Evolutionary conservation across 2,113 vertebrate genomes (phyloP).

Genomic region (Callionymus lyra): DNA sequence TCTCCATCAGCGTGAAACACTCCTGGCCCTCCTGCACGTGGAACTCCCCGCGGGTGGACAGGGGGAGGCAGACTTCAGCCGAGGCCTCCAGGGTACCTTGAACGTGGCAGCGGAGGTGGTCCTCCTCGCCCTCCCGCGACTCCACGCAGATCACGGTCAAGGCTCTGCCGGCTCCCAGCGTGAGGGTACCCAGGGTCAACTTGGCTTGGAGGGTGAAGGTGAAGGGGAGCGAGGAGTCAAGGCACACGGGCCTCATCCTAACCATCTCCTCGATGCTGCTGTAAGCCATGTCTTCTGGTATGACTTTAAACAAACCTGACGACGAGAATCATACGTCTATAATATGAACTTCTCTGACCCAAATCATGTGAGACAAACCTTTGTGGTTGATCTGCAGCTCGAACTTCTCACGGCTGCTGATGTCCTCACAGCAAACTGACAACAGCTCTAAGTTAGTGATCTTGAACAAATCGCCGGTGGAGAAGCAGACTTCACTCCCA

Average conservation of each 20-base stretch:
- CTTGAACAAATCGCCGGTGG: conserved; percentile 83
- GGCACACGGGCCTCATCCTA: conserved; percentile 25
- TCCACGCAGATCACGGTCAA: conserved; percentile 55
- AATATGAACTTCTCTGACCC: too few relatives aligned
- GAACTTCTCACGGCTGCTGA: conserved; percentile 45
- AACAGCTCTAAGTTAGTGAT: conserved; percentile 56
- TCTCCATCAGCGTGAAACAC: conserved; percentile 60
- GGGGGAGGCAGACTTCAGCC: conserved; percentile 47
- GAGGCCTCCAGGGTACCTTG: conserved; percentile 9
- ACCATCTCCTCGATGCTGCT: conserved; percentile 61
- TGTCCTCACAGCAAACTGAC: conserved; percentile 66
- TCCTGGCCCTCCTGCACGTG: conserved; percentile 30
- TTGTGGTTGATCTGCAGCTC: conserved; percentile 64
- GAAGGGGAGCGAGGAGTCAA: conserved; percentile 48
- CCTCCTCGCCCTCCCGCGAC: not conserved
- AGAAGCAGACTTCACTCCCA: conserved; percentile 81
- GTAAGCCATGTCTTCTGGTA: conserved; percentile 38
- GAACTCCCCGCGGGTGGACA: conserved; percentile 53
- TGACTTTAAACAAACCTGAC: conserved; percentile 69
- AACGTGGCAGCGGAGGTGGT: conserved; percentile 54
- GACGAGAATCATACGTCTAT: not conserved
- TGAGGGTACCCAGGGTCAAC: conserved; percentile 40
- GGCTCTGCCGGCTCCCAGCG: conserved; percentile 30
- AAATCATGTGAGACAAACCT: conserved; percentile 53
- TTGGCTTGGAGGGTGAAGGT: conserved; percentile 52